Base-by-base conservation (phyloP, 2,888 invertebrate genomes). In the Drosophila melanocephala region DNA sequence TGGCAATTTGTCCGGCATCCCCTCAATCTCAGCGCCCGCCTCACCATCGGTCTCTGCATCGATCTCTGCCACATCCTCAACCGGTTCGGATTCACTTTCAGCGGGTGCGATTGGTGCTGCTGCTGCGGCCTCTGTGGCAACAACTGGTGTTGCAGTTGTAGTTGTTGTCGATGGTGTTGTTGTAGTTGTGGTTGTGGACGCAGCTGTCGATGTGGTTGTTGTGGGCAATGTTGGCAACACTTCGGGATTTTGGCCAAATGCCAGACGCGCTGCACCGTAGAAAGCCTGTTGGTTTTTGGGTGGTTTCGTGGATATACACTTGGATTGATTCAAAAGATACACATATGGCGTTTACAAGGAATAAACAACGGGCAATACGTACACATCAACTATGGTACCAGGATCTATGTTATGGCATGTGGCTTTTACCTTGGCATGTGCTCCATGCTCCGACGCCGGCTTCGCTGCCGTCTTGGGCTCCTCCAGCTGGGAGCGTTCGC, bases 221-320 rank as follows among this genome's bases (percentile, higher is more conserved):
- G 92, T 89, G 26, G 93, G 81, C 44, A 91, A 84, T 56, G 93
- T 92, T 42, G 93, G 92, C 75, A 93, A 91, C 69, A 93, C 91
- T 83, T 93, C 94, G 64, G 95, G 95, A 61, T 95, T 94, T 84
- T 93, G 93, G 55, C 93, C 93, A 79, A 93, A 93, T 16, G 93
- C 93, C 67, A 95, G 93, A 30, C 95, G 94, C 35, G 95, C 95
- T 6, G 95, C 95, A 61, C 95, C 95, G 81, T 95, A 95, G 92
- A 95, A 95, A 58, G 95, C 94, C 95, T 95, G 88, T 77, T 88
- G 86, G 65, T 83, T 81, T 81, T 92, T 91, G 65, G 91, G 84
- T 79, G 90, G 79, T 82, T 80, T 84, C 77, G 91, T 82, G 84
- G 87, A 87, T 81, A 90, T 89, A 90, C 87, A 89, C 91, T 90